Percentiles rank a stretch among this genome's conserved stretches.
Evolutionary conservation across 2,888 invertebrate species (phyloP).

Genomic region (Schizotus pectinicornis): DNA sequence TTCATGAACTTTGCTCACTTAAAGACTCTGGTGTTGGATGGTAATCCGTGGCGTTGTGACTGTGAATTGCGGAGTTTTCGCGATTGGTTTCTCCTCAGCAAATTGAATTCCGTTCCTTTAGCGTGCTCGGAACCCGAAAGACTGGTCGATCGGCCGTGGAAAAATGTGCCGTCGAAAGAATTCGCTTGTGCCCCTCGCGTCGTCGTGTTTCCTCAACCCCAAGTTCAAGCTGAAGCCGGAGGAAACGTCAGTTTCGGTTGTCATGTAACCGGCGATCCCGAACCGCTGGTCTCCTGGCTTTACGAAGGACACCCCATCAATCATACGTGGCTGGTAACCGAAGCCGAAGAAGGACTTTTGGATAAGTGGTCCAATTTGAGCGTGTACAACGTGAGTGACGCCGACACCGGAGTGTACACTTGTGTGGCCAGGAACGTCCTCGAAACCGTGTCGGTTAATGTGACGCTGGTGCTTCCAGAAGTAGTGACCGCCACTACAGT

Average conservation of each 20-base stretch:
- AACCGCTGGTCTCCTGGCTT: constrained; percentile 83
- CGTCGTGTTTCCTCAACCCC: constrained; percentile 43
- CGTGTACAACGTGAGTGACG: constrained; percentile 79
- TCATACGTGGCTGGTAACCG: constrained; percentile 59
- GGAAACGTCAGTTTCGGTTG: constrained; percentile 84
- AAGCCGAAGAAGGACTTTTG: constrained; percentile 58
- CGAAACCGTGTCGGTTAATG: constrained; percentile 67
- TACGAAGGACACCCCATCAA: constrained; percentile 74
- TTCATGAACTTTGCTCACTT: constrained; percentile 77
- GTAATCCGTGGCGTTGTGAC: constrained; percentile 91
- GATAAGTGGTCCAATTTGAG: constrained; percentile 80
- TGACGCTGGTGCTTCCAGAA: constrained; percentile 70
- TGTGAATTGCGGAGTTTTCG: constrained; percentile 84
- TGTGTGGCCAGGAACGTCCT: constrained; percentile 77
- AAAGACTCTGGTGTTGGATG: constrained; percentile 80
- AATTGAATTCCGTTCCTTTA: constrained; percentile 74
- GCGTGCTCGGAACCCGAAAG: constrained; percentile 75
- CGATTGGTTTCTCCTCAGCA: constrained; percentile 81
- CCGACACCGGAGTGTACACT: constrained; percentile 84
- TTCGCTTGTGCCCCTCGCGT: constrained; percentile 86
- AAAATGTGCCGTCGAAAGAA: constrained; percentile 73
- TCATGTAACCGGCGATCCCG: constrained; percentile 81
- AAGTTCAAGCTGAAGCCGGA: constrained; percentile 77
- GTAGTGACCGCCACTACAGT: constrained; percentile 80
- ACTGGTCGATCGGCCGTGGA: constrained; percentile 77